Conservation (phyloP, 1,140 invertebrate species). For the Nasonia vitripennis region DNA sequence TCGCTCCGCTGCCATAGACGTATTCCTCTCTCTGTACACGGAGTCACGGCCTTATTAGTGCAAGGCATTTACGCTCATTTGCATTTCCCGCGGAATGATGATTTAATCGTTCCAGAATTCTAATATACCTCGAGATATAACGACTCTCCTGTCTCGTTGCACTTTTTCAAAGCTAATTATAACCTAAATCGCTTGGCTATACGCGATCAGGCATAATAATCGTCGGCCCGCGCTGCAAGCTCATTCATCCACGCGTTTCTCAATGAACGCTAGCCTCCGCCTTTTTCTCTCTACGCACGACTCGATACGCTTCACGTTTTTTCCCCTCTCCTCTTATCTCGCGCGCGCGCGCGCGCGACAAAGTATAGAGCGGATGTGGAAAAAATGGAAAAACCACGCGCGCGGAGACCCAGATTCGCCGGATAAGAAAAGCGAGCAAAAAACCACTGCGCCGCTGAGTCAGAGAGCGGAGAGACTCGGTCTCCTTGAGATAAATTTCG, state of each 20-base stretch:
- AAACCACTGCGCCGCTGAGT: conserved; percentile 61
- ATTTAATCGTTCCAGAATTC: conserved; percentile 47
- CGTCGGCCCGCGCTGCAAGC: not conserved
- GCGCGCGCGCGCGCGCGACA: not conserved
- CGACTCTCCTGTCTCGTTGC: too few species aligned
- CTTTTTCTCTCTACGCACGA: not conserved
- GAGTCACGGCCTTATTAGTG: conserved; percentile 28
- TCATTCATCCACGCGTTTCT: not conserved
- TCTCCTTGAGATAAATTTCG: conserved; percentile 60
- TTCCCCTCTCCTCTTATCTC: not conserved
- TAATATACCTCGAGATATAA: not conserved
- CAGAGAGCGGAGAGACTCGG: conserved; percentile 58
- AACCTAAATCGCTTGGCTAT: too few species aligned
- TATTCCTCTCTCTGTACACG: conserved; percentile 2
- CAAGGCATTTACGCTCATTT: conserved; percentile 47
- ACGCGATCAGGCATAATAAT: too few species aligned
- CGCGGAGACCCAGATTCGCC: conserved; percentile 23
- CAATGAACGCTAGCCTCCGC: not conserved
- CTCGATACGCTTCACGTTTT: not conserved
- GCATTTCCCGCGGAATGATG: conserved; percentile 52
- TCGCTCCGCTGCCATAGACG: not conserved
- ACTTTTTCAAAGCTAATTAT: too few species aligned
- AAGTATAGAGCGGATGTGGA: conserved; percentile 9
- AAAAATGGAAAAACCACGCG: conserved; percentile 48
- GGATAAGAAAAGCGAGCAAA: conserved; percentile 55